Evolutionary conservation across 2,113 vertebrate genomes (phyloP).

Genomic region (Delphinapterus leucas): DNA sequence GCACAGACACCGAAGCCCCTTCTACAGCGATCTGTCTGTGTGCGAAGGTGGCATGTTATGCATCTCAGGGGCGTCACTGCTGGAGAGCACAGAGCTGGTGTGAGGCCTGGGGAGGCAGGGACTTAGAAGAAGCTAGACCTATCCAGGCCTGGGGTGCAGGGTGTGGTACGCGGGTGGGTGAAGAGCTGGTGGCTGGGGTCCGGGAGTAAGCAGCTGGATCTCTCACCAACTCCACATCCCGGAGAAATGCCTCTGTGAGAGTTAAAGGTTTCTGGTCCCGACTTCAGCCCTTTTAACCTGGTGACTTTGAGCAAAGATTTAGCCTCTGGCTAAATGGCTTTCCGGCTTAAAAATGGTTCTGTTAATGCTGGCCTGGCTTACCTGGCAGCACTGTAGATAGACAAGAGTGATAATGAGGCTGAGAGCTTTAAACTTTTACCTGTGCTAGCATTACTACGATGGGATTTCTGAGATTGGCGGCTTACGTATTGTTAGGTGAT

Average conservation of each 20-base stretch:
- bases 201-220: background rate
- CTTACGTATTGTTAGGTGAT: background rate
- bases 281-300: background rate
- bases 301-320: background rate
- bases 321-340: background rate
- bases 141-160: background rate
- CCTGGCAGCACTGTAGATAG: background rate
- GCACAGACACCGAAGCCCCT: constrained; percentile 43
- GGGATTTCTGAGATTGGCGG: background rate
- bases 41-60: constrained; percentile 32
- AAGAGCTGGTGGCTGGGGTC: background rate
- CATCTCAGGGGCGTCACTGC: constrained; percentile 24
- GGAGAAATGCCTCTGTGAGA: background rate
- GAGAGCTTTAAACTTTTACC: background rate
- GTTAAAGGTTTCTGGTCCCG: background rate
- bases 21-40: constrained; percentile 34
- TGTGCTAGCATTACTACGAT: background rate
- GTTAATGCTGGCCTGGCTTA: background rate
- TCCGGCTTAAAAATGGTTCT: background rate
- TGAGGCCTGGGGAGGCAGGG: background rate
- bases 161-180: background rate
- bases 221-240: background rate
- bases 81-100: background rate
- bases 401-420: too few relatives aligned
- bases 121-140: background rate